These are phyloP conservation scores for Apocheima hispidaria DNA, from an alignment of 2,888 invertebrate species.

Conservation along the genomic window DNA sequence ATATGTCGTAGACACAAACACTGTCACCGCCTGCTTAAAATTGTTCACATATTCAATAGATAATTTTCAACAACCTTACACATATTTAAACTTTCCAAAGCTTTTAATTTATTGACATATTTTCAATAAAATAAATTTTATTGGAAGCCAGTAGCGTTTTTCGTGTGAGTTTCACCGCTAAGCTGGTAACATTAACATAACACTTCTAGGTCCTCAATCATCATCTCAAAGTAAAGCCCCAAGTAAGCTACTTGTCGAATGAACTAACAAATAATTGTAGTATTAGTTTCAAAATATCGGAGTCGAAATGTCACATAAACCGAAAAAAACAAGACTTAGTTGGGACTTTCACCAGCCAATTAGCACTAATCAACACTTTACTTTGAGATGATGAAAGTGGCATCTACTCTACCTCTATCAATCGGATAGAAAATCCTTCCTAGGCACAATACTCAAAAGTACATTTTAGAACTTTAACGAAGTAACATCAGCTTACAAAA, in stretches of 20 bases:
- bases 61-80: slow-evolving; percentile 32
- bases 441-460: neutral
- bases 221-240: too few relatives aligned
- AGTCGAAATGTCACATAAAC: too few relatives aligned
- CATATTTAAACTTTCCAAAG: slow-evolving; percentile 36
- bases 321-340: too few relatives aligned
- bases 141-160: slow-evolving; percentile 11
- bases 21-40: slow-evolving; percentile 22
- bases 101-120: slow-evolving; percentile 31
- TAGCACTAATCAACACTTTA: too few relatives aligned
- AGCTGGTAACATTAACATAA: slow-evolving; percentile 28
- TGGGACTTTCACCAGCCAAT: too few relatives aligned
- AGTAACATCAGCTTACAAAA: neutral
- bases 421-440: slow-evolving; percentile 9
- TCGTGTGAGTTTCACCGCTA: slow-evolving; percentile 60
- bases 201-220: too few relatives aligned
- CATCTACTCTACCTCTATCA: slow-evolving; percentile 1
- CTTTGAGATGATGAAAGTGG: too few relatives aligned
- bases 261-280: too few relatives aligned
- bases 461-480: slow-evolving; percentile 1
- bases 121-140: slow-evolving; percentile 49
- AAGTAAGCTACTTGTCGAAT: too few relatives aligned
- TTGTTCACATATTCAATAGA: slow-evolving; percentile 37
- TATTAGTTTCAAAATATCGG: too few relatives aligned
- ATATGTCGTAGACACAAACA: slow-evolving; percentile 11